A percentile compares a stretch with the other conserved stretches of the same genome.
phyloP scores from a whole-genome alignment of 2,113 vertebrate species.

The Orientallactaga bullata region DNA sequence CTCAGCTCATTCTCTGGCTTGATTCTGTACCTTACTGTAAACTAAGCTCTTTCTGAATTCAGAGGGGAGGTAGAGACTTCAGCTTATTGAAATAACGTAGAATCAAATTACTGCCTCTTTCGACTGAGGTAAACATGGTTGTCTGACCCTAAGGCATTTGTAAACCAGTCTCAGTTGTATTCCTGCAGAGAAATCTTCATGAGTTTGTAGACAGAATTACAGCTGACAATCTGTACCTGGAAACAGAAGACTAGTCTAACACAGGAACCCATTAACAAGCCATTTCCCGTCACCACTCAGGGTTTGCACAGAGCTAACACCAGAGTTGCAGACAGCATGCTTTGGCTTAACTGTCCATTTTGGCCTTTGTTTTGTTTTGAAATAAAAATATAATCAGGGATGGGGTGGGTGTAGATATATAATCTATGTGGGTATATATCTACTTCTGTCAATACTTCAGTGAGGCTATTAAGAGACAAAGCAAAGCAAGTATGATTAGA shows the following conservation, averaged over 20 bases:
- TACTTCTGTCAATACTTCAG: constrained; percentile 1
- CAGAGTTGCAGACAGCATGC: constrained; percentile 44
- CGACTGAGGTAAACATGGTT: background rate
- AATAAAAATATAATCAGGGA: background rate
- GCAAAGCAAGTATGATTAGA: background rate
- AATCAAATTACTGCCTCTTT: background rate
- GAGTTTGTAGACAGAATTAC: constrained; percentile 28
- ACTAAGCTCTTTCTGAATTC: background rate
- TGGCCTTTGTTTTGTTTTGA: background rate
- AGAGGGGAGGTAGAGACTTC: background rate
- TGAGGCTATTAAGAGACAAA: constrained; percentile 6
- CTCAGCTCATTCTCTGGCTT: constrained; percentile 13
- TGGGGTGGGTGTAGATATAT: background rate
- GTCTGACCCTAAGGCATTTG: background rate
- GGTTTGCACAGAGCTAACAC: constrained; percentile 54
- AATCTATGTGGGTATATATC: background rate
- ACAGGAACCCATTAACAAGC: background rate
- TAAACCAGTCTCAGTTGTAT: constrained; percentile 31
- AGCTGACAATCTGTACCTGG: constrained; percentile 34
- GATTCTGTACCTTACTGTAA: background rate
- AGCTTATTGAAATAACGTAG: background rate
- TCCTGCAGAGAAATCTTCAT: background rate
- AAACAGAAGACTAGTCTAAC: background rate
- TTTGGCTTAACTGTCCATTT: constrained; percentile 74
- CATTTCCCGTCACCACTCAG: background rate